Base-by-base conservation (phyloP, 2,888 invertebrate genomes). In the Tenthredo notha region DNA sequence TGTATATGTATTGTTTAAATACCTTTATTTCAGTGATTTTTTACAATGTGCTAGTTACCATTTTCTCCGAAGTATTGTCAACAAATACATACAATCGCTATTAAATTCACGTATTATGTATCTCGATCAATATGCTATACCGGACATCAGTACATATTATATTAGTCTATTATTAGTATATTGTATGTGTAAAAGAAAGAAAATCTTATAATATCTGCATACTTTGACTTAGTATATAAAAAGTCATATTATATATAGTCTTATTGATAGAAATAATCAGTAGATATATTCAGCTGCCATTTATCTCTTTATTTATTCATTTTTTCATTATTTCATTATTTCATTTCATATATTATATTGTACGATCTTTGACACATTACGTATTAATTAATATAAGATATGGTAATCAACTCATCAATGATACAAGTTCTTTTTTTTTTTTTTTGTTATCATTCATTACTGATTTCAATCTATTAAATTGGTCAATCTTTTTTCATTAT, bases 11-110 rank as follows among this genome's bases (percentile, higher is more conserved):
- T 47, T 47, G 83, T 89, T 89, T 89, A 89, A 89, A 89, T 90
- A 90, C 90, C 88, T 92, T 92, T 92, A 92, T 92, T 92, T 88
- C 88, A 90, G 88, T 91, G 89, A 88, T 89, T 88, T 87, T 88
- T 90, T 91, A 92, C 89, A 91, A 86, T 90, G 88, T 88, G 88
- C 87, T 89, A 37, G 37, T 88, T 87, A 86, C 88, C 88, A 86
- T 87, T 88, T 43, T 74, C 67, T 88, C 88, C 88, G 61, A 87
- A 89, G 89, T 87, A 87, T 90, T 89, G 89, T 89, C 88, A 88
- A 89, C 88, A 88, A 89, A 89, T 89, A n/a, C n/a, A 90, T 89
- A 88, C 88, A 89, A 86, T 87, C 88, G 88, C 87, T 89, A 37
- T 40, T 37, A 40, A 61, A 21, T 25, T 61, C 25, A 61, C 61